A percentile compares a stretch with the other conserved stretches of the same genome.
Evolutionary conservation across 2,797 vertebrate genomes (phyloP).

Genomic region (Sebastes hubbsi): DNA sequence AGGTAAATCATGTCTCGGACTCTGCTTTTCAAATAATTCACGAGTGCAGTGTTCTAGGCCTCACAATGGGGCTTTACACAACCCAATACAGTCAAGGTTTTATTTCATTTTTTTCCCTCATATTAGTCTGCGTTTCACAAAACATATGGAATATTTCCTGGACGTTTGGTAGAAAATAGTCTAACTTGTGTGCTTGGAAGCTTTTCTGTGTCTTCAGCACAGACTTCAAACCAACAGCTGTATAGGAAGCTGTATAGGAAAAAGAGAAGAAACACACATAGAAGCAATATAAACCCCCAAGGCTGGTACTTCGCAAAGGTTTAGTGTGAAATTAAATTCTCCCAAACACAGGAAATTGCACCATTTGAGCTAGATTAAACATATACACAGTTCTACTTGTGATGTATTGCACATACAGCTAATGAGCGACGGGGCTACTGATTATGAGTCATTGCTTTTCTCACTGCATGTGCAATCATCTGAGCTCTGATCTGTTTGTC

Average conservation of each 20-base stretch:
- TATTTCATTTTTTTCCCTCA: neutral
- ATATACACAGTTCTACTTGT: slow-evolving; percentile 29
- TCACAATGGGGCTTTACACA: neutral
- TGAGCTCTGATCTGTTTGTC: slow-evolving; percentile 23
- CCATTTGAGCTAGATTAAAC: slow-evolving; percentile 43
- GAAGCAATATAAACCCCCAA: slow-evolving; percentile 20
- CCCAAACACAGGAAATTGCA: slow-evolving; percentile 65
- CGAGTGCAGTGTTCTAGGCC: neutral
- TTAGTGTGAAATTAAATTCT: slow-evolving; percentile 39
- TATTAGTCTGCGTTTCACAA: neutral
- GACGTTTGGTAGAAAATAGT: neutral
- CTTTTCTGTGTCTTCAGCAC: slow-evolving; percentile 2
- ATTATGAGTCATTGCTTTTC: slow-evolving; percentile 47
- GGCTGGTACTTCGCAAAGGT: slow-evolving; percentile 24
- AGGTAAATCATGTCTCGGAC: neutral
- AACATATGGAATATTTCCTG: slow-evolving; percentile 7
- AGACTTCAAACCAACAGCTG: slow-evolving; percentile 5
- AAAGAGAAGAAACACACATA: slow-evolving; percentile 20
- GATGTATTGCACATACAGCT: slow-evolving; percentile 55
- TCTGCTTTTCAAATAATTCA: slow-evolving; percentile 7
- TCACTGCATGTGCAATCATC: slow-evolving; percentile 25
- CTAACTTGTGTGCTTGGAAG: neutral
- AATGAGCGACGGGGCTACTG: slow-evolving; percentile 54
- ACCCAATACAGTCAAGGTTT: neutral
- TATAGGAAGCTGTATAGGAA: slow-evolving; percentile 4